phyloP scores from a whole-genome alignment of 2,113 vertebrate species.

The human region DNA sequence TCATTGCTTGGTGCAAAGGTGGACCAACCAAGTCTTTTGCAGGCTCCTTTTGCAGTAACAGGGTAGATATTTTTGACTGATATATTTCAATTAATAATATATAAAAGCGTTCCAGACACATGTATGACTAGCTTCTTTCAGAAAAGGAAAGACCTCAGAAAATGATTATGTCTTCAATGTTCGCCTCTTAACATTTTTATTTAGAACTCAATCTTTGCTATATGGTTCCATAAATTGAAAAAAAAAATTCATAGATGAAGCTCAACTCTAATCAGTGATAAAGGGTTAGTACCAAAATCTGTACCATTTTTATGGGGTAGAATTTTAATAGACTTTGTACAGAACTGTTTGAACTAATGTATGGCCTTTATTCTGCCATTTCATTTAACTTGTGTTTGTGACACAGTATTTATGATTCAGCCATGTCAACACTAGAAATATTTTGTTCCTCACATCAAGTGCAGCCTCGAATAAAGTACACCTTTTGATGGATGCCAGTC shows the following conservation, averaged over 20 bases:
- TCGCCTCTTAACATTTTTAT: background rate
- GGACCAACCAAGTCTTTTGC: constrained; percentile 18
- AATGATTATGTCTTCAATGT: background rate
- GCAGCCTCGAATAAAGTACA: constrained; percentile 30
- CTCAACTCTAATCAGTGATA: background rate
- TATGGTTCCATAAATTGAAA: background rate
- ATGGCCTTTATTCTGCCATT: constrained; percentile 55
- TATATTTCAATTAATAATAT: constrained; percentile 21
- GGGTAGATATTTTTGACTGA: background rate
- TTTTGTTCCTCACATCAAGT: constrained; percentile 29
- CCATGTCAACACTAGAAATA: constrained; percentile 54
- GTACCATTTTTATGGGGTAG: background rate
- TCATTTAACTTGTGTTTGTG: constrained; percentile 57
- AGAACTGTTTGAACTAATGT: constrained; percentile 43
- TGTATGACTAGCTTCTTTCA: background rate
- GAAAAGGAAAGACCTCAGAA: constrained; percentile 20
- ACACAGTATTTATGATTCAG: constrained; percentile 41
- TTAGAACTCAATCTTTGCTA: background rate
- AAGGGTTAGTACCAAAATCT: constrained; percentile 40
- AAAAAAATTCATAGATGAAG: background rate
- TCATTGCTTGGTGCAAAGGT: background rate
- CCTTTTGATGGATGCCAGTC: constrained; percentile 54
- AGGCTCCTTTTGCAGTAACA: background rate
- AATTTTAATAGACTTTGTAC: background rate
- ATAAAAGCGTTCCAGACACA: background rate